phyloP scores from a whole-genome alignment of 2,888 invertebrate genomes.

The Drosophila lutescens region DNA sequence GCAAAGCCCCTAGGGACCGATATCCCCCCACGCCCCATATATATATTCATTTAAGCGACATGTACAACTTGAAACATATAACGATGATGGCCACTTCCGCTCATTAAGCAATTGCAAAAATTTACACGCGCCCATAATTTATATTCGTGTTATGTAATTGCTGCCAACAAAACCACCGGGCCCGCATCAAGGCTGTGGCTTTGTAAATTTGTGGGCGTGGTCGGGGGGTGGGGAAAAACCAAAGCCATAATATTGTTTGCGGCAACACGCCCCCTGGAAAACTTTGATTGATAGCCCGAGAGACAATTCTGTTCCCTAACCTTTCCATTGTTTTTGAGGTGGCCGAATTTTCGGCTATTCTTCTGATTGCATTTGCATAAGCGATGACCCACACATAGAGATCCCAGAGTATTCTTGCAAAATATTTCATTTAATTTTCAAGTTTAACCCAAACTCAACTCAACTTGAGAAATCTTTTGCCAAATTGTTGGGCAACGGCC shows the following conservation, averaged over 20 bases:
- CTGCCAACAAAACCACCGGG: slow-evolving; percentile 30
- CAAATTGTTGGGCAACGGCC: slow-evolving; percentile 62
- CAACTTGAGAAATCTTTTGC: slow-evolving; percentile 62
- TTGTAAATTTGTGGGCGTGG: slow-evolving; percentile 28
- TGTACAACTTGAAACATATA: slow-evolving; percentile 63
- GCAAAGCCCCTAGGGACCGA: not conserved
- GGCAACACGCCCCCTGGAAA: not conserved
- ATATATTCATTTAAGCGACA: slow-evolving; percentile 52
- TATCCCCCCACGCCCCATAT: not conserved
- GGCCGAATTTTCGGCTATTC: slow-evolving; percentile 20
- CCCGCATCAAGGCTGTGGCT: slow-evolving; percentile 38
- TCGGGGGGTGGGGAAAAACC: slow-evolving; percentile 25
- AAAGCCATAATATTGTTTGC: slow-evolving; percentile 27
- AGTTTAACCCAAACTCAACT: slow-evolving; percentile 62
- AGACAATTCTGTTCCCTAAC: slow-evolving; percentile 10
- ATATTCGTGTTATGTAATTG: slow-evolving; percentile 49
- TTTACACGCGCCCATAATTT: slow-evolving; percentile 67
- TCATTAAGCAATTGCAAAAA: slow-evolving; percentile 76
- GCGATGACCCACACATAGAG: slow-evolving; percentile 3
- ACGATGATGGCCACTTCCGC: slow-evolving; percentile 73
- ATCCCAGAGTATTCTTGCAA: slow-evolving; percentile 14
- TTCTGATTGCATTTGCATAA: slow-evolving; percentile 48
- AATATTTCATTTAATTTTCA: slow-evolving; percentile 64
- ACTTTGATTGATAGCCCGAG: slow-evolving; percentile 42
- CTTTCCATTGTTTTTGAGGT: slow-evolving; percentile 28